phyloP scores from a whole-genome alignment of 1,140 invertebrate genomes.

The Sycobia sp. region DNA sequence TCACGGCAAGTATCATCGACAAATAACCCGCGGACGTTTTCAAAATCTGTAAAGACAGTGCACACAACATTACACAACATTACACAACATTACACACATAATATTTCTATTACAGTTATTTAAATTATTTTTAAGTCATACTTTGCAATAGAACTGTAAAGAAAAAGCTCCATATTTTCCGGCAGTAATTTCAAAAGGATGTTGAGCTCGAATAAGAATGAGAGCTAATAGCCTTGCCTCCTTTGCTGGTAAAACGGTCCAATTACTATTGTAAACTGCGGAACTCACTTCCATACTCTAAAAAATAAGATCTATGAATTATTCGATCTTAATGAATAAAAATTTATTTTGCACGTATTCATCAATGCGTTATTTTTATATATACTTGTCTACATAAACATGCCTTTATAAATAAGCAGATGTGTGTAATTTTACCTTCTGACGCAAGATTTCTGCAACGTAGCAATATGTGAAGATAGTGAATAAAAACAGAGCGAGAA shows the following conservation, averaged over 20 bases:
- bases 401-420: too few species aligned
- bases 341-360: not conserved
- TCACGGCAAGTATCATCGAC: slow-evolving; percentile 50
- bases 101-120: not conserved
- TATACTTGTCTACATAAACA: too few species aligned
- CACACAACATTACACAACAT: too few species aligned
- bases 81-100: not conserved
- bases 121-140: slow-evolving; percentile 37
- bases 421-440: slow-evolving; percentile 18
- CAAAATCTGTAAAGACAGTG: slow-evolving; percentile 60
- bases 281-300: slow-evolving; percentile 30
- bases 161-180: slow-evolving; percentile 33
- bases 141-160: slow-evolving; percentile 56
- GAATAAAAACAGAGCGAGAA: slow-evolving; percentile 31
- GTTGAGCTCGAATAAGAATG: slow-evolving; percentile 45
- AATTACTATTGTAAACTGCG: slow-evolving; percentile 27
- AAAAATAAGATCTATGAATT: too few species aligned
- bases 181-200: slow-evolving; percentile 39
- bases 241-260: slow-evolving; percentile 15
- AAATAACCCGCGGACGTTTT: slow-evolving; percentile 60
- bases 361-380: not conserved
- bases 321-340: not conserved
- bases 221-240: slow-evolving; percentile 29
- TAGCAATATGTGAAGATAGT: slow-evolving; percentile 29
- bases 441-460: slow-evolving; percentile 21